Base-by-base conservation (phyloP, 2,113 vertebrate species). In the Poeciliopsis occidentalis region DNA sequence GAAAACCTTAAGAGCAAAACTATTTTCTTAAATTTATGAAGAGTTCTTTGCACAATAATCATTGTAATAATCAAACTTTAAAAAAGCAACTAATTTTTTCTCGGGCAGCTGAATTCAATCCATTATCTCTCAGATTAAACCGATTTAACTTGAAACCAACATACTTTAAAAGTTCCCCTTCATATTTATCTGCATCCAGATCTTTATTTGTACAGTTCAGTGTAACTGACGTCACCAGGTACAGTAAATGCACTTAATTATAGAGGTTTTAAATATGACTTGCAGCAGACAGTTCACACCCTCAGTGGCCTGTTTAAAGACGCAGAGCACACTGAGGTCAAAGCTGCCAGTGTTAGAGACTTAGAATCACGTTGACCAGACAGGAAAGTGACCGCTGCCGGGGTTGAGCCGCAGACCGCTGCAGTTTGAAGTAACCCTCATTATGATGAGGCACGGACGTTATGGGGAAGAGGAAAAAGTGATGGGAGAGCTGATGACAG, bases 201-300 rank as follows among this genome's bases (percentile, higher is more conserved):
- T 8, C 29, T 31, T 31, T 19, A 26, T 31, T 31, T 63, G 61
- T 63, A 4, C 61, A 32, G 61, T 19, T 32, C 15, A 17, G 12
- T 22, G 4, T 19, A 63, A 19, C 61, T 3, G 61, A 31, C 19
- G 7, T 30, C 22, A 30, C 22, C 29, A 63, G 61, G 4, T 3
- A 31, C 61, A 63, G 61, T 31, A 63, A 63, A 63, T 31, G 17
- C 30, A 31, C 12, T 62, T 61, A 61, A 61, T 29, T 61, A 29
- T 29, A 61, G 27, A 29, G 27, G 12, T 3, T 29, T 62, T 30
- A 57, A 24, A 19, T n/a, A 17, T 10, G 22, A 57, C 22, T 73
- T 82, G 61, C 44, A 63, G 39, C 60, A 73, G 37, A 51, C 39
- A 68, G 73, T 85, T 89, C 85, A 86, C 32, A 77, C 80, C 79